phyloP scores from a whole-genome alignment of 2,797 vertebrate species.

The Artibeus lituratus region DNA sequence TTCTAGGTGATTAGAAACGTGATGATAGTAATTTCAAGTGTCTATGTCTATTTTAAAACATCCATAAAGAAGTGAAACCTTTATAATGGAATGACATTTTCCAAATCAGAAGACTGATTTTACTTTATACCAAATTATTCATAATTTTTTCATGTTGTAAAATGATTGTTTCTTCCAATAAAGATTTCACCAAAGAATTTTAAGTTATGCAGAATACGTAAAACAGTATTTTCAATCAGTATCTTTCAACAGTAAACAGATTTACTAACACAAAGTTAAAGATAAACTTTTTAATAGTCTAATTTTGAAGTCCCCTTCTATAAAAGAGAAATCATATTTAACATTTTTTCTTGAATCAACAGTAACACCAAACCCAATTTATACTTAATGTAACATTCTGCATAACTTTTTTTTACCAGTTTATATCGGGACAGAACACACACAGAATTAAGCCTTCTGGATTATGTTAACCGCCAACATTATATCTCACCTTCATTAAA shows the following conservation, averaged over 20 bases:
- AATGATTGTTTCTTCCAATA: constrained; percentile 75
- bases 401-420: constrained; percentile 72
- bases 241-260: not conserved
- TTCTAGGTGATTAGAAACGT: constrained; percentile 81
- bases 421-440: constrained; percentile 82
- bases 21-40: constrained; percentile 86
- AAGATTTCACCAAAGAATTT: constrained; percentile 82
- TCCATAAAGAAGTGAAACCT: constrained; percentile 83
- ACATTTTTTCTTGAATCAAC: constrained; percentile 30
- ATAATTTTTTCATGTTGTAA: constrained; percentile 40
- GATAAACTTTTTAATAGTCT: not conserved
- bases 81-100: constrained; percentile 76
- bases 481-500: constrained; percentile 63
- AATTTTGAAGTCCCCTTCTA: constrained; percentile 22
- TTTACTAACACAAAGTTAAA: not conserved
- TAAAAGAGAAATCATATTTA: not conserved
- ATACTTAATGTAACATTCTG: constrained; percentile 73
- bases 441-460: constrained; percentile 77
- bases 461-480: constrained; percentile 69
- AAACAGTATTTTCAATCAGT: not conserved
- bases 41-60: constrained; percentile 81
- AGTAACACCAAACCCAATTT: not conserved
- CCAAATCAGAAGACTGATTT: constrained; percentile 48
- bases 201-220: constrained; percentile 81
- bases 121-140: constrained; percentile 54